Conservation (phyloP, 2,113 vertebrate species). For the Caracal caracal region DNA sequence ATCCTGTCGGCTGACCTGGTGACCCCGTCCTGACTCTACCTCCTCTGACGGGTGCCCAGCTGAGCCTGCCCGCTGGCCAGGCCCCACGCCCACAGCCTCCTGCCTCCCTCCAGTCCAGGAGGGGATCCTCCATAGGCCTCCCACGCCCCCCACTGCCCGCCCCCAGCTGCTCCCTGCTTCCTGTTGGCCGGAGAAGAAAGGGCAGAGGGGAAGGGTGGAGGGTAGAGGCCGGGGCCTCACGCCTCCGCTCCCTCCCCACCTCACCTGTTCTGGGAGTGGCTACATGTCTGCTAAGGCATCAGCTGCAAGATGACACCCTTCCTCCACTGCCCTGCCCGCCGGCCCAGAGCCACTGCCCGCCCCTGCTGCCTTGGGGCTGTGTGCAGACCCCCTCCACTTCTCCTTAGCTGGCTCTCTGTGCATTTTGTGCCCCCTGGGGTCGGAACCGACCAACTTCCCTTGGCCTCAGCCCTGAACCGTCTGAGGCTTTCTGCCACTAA, state of each 20-base stretch:
- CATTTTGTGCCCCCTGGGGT: not conserved
- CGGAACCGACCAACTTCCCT: no score
- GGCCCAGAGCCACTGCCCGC: not conserved
- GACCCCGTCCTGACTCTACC: constrained; percentile 26
- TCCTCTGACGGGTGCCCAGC: rapidly evolving
- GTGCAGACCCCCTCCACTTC: not conserved
- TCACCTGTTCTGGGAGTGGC: not conserved
- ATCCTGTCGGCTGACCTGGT: not conserved
- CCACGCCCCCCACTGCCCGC: no score
- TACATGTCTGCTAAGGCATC: rapidly evolving
- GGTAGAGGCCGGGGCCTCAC: not conserved
- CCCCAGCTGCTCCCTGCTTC: not conserved
- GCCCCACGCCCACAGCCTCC: not conserved
- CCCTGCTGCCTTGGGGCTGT: not conserved
- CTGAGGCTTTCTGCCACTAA: no score
- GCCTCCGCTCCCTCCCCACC: not conserved
- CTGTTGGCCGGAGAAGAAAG: not conserved
- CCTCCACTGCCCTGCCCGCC: rapidly evolving
- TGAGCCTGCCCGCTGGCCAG: rapidly evolving
- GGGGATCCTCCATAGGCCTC: not conserved
- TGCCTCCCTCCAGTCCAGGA: rapidly evolving
- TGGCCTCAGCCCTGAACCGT: not conserved
- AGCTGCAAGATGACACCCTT: no score
- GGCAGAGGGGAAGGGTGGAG: not conserved
- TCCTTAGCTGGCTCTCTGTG: not conserved